These are phyloP conservation scores for Clanis bilineata DNA, from an alignment of 2,888 invertebrate genomes.

Conservation along the genomic window DNA sequence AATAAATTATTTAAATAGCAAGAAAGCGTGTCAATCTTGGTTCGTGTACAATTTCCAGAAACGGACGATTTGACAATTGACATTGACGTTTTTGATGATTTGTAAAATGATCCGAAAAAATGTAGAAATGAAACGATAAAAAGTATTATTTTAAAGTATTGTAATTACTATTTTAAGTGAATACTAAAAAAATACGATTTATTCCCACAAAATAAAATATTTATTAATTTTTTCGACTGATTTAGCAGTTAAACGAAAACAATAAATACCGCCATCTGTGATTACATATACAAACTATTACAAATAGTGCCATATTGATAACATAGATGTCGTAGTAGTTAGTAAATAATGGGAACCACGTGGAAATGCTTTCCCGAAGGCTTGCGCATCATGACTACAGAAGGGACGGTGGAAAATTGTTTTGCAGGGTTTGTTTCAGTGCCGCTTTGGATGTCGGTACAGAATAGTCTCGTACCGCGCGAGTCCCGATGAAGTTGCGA, in stretches of 20 bases:
- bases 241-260: no score
- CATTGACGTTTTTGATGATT: conserved; percentile 29
- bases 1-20: conserved; percentile 46
- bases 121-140: neutral
- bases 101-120: neutral
- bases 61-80: conserved; percentile 33
- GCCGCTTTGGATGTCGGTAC: conserved; percentile 55
- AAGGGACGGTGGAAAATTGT: conserved; percentile 61
- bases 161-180: neutral
- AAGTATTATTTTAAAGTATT: neutral
- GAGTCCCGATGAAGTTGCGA: conserved; percentile 55
- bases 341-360: conserved; percentile 43
- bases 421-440: conserved; percentile 63
- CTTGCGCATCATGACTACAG: conserved; percentile 62
- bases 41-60: conserved; percentile 57
- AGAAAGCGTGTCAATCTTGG: conserved; percentile 65
- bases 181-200: neutral
- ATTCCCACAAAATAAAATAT: neutral
- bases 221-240: no score
- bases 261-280: neutral
- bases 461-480: conserved; percentile 40
- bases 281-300: neutral
- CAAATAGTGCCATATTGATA: conserved; percentile 23
- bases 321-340: conserved; percentile 45
- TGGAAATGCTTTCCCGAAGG: conserved; percentile 63